Percentiles rank a stretch among this genome's conserved stretches.
Evolutionary conservation across 2,113 vertebrate genomes (phyloP).

Genomic region (Trichomycterus rosablanca): DNA sequence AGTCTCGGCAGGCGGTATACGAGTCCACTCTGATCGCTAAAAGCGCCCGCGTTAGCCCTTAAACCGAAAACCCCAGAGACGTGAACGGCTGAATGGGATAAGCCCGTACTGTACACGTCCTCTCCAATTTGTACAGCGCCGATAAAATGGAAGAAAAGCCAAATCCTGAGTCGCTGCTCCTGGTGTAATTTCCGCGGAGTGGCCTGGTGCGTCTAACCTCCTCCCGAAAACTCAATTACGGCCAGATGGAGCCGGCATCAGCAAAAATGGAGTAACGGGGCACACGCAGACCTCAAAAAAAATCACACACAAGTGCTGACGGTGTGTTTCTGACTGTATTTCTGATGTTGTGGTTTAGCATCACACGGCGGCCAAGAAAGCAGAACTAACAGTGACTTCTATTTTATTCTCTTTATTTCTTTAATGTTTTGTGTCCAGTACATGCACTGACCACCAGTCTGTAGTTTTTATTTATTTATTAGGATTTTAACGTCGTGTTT

Average conservation of each 20-base stretch:
- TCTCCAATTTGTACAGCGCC: conserved; percentile 32
- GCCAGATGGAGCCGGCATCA: conserved; percentile 16
- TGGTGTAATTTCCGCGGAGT: conserved; percentile 30
- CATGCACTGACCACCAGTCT: too few relatives aligned
- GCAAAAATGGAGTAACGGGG: background rate
- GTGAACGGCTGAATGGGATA: conserved; percentile 46
- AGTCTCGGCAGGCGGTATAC: background rate
- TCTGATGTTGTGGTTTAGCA: conserved; percentile 3
- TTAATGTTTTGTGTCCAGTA: too few relatives aligned
- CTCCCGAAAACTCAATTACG: conserved; percentile 42
- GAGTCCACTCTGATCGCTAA: background rate
- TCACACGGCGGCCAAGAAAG: too few relatives aligned
- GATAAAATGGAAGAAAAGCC: conserved; percentile 29
- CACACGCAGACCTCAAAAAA: conserved; percentile 11
- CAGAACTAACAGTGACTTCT: too few relatives aligned
- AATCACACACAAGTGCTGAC: conserved; percentile 1
- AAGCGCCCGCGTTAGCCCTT: too few relatives aligned
- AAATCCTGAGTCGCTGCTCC: conserved; percentile 24
- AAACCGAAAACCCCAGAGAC: conserved; percentile 45
- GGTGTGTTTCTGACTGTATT: background rate
- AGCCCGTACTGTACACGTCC: conserved; percentile 39
- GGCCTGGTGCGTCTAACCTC: conserved; percentile 2
- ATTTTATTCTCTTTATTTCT: too few relatives aligned
- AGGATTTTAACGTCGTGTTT: too few relatives aligned
- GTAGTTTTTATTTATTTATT: too few relatives aligned